A percentile compares a stretch with the other conserved stretches of the same genome.
These are phyloP conservation scores for Albula glossodonta DNA, from an alignment of 2,113 vertebrate species.

Conservation along the genomic window DNA sequence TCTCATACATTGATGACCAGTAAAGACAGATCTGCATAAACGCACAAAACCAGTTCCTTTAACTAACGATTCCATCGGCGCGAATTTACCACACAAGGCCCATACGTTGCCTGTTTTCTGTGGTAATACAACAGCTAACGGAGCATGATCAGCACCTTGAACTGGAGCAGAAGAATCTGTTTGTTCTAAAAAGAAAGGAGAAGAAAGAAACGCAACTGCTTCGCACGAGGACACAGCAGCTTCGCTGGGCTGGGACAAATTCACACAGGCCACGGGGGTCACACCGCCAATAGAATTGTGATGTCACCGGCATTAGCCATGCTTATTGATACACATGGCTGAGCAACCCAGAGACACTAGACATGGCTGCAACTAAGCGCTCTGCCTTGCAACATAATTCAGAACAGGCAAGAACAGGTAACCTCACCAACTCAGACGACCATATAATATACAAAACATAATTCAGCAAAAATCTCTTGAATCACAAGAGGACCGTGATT, in stretches of 20 bases:
- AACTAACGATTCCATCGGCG: not conserved
- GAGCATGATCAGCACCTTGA: constrained; percentile 26
- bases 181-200: constrained; percentile 27
- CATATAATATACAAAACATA: not conserved
- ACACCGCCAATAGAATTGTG: constrained; percentile 57
- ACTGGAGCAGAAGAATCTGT: constrained; percentile 22
- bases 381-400: not conserved
- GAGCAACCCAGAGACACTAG: constrained; percentile 39
- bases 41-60: not conserved
- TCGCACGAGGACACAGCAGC: constrained; percentile 34
- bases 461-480: not conserved
- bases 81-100: not conserved
- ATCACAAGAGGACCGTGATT: too few species aligned
- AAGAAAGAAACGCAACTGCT: constrained; percentile 27
- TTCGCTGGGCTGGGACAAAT: constrained; percentile 52
- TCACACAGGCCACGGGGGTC: constrained; percentile 60
- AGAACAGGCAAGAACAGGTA: constrained; percentile 12
- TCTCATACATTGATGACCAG: not conserved
- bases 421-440: not conserved
- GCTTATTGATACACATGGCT: constrained; percentile 62
- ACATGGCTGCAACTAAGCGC: constrained; percentile 28
- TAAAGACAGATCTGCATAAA: not conserved
- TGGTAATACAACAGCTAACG: constrained; percentile 20
- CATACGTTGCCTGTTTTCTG: constrained; percentile 10
- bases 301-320: constrained; percentile 64